phyloP scores from a whole-genome alignment of 1,140 invertebrate genomes.

The Drosophila pectinifera region DNA sequence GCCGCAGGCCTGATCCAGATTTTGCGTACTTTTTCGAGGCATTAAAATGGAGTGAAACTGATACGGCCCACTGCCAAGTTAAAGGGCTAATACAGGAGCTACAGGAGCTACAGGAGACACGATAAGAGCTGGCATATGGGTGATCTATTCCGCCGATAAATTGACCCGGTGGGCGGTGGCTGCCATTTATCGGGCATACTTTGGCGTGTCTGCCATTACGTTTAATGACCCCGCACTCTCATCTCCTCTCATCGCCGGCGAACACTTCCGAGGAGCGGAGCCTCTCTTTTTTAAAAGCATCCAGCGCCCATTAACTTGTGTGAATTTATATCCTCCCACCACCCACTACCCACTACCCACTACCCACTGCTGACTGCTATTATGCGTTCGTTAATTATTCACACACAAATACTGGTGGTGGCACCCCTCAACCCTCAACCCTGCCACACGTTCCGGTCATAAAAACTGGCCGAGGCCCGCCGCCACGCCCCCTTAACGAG shows the following conservation, averaged over 20 bases:
- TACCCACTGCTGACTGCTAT: slow-evolving; percentile 63
- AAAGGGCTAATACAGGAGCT: slow-evolving; percentile 19
- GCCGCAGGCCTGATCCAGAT: slow-evolving; percentile 56
- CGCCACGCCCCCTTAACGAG: slow-evolving; percentile 73
- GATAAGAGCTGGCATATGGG: slow-evolving; percentile 43
- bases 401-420: slow-evolving; percentile 55
- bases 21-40: slow-evolving; percentile 51
- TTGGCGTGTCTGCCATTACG: slow-evolving; percentile 60
- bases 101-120: too few relatives aligned
- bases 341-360: slow-evolving; percentile 19
- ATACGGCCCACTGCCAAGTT: too few relatives aligned
- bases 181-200: slow-evolving; percentile 60
- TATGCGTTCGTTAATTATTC: slow-evolving; percentile 83
- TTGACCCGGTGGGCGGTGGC: slow-evolving; percentile 33
- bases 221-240: slow-evolving; percentile 60
- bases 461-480: slow-evolving; percentile 63
- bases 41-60: slow-evolving; percentile 6
- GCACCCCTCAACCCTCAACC: slow-evolving; percentile 6
- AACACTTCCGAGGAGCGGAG: slow-evolving; percentile 31
- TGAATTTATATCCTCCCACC: slow-evolving; percentile 76
- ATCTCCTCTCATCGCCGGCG: slow-evolving; percentile 40
- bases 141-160: slow-evolving; percentile 58
- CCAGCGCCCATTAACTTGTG: slow-evolving; percentile 77
- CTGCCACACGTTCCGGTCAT: slow-evolving; percentile 73
- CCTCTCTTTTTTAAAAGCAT: slow-evolving; percentile 72